phyloP scores from a whole-genome alignment of 2,888 invertebrate species.

The Dysmachus trigonus region DNA sequence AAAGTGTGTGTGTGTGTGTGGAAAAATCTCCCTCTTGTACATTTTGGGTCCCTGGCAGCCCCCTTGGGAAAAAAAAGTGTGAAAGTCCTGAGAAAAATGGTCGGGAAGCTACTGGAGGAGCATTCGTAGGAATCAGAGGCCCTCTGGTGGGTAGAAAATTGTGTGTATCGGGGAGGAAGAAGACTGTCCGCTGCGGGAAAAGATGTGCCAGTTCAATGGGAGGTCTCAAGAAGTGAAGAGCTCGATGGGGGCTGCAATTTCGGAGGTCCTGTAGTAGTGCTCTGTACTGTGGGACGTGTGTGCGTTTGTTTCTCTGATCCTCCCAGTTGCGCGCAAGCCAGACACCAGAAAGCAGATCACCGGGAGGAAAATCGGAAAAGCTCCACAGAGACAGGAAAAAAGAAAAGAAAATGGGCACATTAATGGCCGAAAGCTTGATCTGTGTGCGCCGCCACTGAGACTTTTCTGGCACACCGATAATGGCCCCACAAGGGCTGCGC shows the following conservation, averaged over 20 bases:
- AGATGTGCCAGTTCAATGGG: constrained; percentile 17
- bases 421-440: constrained; percentile 39
- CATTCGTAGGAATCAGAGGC: background rate
- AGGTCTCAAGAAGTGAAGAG: constrained; percentile 10
- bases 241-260: background rate
- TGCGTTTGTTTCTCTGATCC: background rate
- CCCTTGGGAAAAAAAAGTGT: background rate
- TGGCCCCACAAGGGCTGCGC: constrained; percentile 27
- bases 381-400: background rate
- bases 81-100: background rate
- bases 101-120: background rate
- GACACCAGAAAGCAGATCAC: background rate
- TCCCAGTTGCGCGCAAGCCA: background rate
- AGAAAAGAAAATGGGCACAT: constrained; percentile 6
- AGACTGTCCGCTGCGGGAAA: background rate
- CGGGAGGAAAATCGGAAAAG: constrained; percentile 3
- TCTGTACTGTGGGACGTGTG: background rate
- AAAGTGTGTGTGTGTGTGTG: background rate
- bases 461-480: constrained; percentile 1
- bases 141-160: background rate
- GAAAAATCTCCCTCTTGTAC: background rate
- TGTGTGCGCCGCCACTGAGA: background rate
- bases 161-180: background rate
- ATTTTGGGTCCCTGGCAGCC: background rate
- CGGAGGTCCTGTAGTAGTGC: background rate